Conservation (phyloP, 2,888 invertebrate species). For the Perizoma affinitatum region DNA sequence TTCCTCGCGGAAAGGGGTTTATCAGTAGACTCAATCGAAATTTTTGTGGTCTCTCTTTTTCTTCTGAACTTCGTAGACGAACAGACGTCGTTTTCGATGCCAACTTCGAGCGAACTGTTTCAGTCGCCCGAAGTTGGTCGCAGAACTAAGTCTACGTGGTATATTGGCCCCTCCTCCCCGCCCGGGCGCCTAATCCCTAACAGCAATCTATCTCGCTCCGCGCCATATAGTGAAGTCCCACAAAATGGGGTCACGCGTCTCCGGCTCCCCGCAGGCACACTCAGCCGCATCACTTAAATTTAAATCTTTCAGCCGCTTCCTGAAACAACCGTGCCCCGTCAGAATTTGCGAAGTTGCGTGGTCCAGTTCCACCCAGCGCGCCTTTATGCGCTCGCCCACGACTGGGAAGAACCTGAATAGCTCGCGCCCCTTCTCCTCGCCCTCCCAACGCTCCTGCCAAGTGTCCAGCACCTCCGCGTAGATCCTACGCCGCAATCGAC, state of each 20-base stretch:
- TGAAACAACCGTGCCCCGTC: conserved; percentile 8
- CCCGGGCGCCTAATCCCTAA: background rate
- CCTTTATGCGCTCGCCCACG: conserved; percentile 9
- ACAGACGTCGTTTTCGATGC: background rate
- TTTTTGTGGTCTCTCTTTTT: no score
- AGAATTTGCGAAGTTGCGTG: conserved; percentile 1
- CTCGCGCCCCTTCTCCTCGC: background rate
- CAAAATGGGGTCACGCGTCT: conserved; percentile 9
- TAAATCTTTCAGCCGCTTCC: background rate
- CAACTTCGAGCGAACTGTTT: conserved; percentile 4
- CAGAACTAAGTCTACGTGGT: background rate
- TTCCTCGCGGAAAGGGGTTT: no score
- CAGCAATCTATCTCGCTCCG: background rate
- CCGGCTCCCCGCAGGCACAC: conserved; percentile 5
- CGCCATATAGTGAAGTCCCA: background rate
- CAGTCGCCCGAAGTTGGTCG: conserved; percentile 1
- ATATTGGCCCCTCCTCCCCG: conserved; percentile 1
- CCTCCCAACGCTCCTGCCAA: conserved; percentile 4
- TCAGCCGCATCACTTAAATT: background rate
- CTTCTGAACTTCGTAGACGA: no score
- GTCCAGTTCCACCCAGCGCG: conserved; percentile 17
- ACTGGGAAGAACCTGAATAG: conserved; percentile 12
- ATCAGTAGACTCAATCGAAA: no score
- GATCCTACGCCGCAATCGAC: background rate
- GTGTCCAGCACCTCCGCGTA: background rate